Evolutionary conservation across 2,888 invertebrate genomes (phyloP), one percentile per base, ranked within the genome.

Genomic region (Griposia aprilina): DNA sequence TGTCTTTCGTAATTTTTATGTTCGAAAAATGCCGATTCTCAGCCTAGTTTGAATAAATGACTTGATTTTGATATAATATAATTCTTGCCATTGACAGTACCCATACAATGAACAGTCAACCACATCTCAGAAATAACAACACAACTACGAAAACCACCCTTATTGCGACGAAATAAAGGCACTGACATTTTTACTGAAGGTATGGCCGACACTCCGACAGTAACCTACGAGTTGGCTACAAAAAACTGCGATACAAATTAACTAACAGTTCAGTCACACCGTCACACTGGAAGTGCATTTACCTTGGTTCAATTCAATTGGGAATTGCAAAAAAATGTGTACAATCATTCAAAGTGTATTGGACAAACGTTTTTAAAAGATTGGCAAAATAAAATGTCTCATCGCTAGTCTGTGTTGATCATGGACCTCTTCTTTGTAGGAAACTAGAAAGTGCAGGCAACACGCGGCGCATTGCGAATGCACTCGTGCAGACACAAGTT

Each of bases 391-490:
- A 63, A 67, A 77, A 78, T 8, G 55, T 52, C 15, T n/a, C 7
- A 62, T 72, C 30, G 23, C 45, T 45, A 20, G n/a, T 36, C 55
- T 41, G 15, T 30, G 55, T 55, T 3, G 41, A 8, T 57, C 30
- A 57, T 55, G 74, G 17, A 73, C 2, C 60, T 36, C 59, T 23
- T n/a, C 26, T 55, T n/a, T 30, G 52, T 30, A 57, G 52, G 63
- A 55, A 81, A 36, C 76, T 82, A 79, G 76, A 79, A 79, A 79
- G 82, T 82, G 75, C 76, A 59, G 45, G 30, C 41, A 4, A 23
- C 82, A 55, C 13, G 82, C 76, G 59, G 79, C 26, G 79, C 65
- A 45, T 4, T n/a, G 82, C 63, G 41, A 41, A 50, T 81, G 63
- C 63, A 63, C 41, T 57, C 81, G 62, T 20, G 57, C 75, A 15